These are phyloP conservation scores for Bombylius major DNA, from an alignment of 2,888 invertebrate genomes.

Conservation along the genomic window DNA sequence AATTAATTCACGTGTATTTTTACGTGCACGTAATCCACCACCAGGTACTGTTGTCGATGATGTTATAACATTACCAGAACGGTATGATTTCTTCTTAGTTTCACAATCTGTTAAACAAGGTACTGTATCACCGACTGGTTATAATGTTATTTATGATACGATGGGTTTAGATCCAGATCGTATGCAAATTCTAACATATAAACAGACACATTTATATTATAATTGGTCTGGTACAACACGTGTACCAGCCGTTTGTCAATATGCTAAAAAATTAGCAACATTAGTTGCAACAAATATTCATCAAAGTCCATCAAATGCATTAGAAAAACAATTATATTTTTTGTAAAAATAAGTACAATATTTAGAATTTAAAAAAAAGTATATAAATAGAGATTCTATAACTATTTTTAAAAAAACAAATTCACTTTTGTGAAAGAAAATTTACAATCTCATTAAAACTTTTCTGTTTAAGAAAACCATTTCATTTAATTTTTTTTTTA, in stretches of 20 bases:
- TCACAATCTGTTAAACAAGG: slow-evolving; percentile 80
- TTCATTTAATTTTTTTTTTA: no score
- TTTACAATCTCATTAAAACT: no score
- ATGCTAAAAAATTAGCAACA: slow-evolving; percentile 88
- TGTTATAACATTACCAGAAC: slow-evolving; percentile 64
- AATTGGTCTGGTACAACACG: slow-evolving; percentile 80
- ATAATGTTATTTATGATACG: slow-evolving; percentile 71
- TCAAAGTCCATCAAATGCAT: slow-evolving; percentile 43
- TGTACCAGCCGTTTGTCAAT: slow-evolving; percentile 89
- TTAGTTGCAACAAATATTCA: slow-evolving; percentile 73
- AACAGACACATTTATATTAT: slow-evolving; percentile 80
- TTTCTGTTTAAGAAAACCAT: no score
- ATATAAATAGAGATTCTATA: no score
- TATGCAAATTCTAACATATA: slow-evolving; percentile 75
- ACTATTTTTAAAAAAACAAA: no score
- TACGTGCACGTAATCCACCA: slow-evolving; percentile 48
- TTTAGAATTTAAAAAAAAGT: no score
- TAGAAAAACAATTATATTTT: slow-evolving; percentile 58
- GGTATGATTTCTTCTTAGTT: slow-evolving; percentile 83
- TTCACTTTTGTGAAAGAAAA: no score
- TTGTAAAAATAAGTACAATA: slow-evolving; percentile 38
- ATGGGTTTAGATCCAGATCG: slow-evolving; percentile 56
- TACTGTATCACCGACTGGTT: slow-evolving; percentile 81
- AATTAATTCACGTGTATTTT: slow-evolving; percentile 65
- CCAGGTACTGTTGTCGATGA: slow-evolving; percentile 85